A percentile compares a stretch with the other conserved stretches of the same genome.
Conservation (phyloP, 2,888 invertebrate genomes). For the Drosophila suboccidentalis region DNA sequence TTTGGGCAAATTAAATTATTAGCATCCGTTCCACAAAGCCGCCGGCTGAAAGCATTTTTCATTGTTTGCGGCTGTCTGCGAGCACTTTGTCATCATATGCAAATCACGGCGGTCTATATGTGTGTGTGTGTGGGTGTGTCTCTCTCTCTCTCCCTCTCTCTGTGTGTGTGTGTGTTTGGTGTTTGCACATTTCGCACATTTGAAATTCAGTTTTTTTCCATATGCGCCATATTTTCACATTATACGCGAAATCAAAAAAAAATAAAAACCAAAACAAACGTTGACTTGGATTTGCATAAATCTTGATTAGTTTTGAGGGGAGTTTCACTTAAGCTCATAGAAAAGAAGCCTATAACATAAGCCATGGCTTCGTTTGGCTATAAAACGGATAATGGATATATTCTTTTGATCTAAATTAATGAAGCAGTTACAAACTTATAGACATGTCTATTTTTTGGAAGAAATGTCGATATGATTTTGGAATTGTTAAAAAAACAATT, state of each 20-base stretch:
- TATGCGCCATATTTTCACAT: constrained; percentile 66
- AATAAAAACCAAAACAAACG: constrained; percentile 42
- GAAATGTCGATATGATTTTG: too few relatives aligned
- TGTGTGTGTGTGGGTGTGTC: constrained; percentile 14
- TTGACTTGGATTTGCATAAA: constrained; percentile 67
- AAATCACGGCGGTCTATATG: constrained; percentile 41
- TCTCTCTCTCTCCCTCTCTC: constrained; percentile 6
- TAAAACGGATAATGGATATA: background rate
- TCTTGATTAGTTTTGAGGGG: constrained; percentile 57
- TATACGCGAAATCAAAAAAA: constrained; percentile 67
- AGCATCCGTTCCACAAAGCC: constrained; percentile 46
- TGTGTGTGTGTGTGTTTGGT: constrained; percentile 27
- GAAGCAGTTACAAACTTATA: background rate
- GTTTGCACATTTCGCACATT: constrained; percentile 69
- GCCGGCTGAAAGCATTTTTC: constrained; percentile 73
- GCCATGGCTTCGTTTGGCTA: background rate
- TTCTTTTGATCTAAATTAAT: background rate
- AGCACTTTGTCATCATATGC: constrained; percentile 74
- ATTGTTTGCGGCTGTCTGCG: constrained; percentile 80
- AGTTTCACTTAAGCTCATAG: constrained; percentile 33
- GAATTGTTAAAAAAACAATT: too few relatives aligned
- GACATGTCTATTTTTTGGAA: background rate
- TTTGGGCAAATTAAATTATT: constrained; percentile 70
- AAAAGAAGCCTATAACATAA: background rate
- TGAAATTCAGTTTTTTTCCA: constrained; percentile 72